Evolutionary conservation across 2,797 vertebrate genomes (phyloP), one percentile per base, ranked within the genome.

Genomic region (Salarias fasciatus): DNA sequence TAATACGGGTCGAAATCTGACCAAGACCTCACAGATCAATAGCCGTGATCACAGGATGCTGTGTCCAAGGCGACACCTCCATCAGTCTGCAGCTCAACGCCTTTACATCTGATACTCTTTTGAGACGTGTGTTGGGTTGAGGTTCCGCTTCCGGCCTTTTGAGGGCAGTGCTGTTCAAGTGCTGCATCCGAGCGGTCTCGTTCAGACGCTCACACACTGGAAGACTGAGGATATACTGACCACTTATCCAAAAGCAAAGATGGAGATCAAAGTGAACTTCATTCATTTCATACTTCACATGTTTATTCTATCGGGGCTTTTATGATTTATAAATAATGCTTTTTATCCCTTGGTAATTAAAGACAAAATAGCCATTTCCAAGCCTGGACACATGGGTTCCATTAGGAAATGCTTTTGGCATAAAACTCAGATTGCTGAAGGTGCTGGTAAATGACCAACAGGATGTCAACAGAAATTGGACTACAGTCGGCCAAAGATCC

Each of bases 1-100:
- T 69, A 76, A 83, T 77, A 70, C 61, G 79, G 36, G 70, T 31
- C 38, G 48, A 13, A 57, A 53, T 14, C 11, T 0, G 12, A 76
- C 53, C 36, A 5, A 58, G 15, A 60, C 48, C 36, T 8, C 40
- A 11, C 42, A 43, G 70, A 85, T 85, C 86, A 71, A 85, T 86
- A 73, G 42, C 10, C 2, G 61, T 70, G 63, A 76, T 86, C 74
- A 53, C 62, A 67, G 64, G 72, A 53, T 49, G 77, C 64, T 8
- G 2, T 75, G 46, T n/a, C 29, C 3, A n/a, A 11, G 8, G 59
- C 43, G 65, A 40, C 57, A 60, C 12, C 43, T 46, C 59, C 53
- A 62, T 69, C 50, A 8, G 41, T 50, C 11, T 31, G 47, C 41
- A 24, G 18, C 62, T 24, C 33, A 6, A 29, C 35, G 74, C 53